These are phyloP conservation scores for Parazoanthus atlanticus DNA, from an alignment of 92 coral and sea anemone species.

Conservation along the genomic window DNA sequence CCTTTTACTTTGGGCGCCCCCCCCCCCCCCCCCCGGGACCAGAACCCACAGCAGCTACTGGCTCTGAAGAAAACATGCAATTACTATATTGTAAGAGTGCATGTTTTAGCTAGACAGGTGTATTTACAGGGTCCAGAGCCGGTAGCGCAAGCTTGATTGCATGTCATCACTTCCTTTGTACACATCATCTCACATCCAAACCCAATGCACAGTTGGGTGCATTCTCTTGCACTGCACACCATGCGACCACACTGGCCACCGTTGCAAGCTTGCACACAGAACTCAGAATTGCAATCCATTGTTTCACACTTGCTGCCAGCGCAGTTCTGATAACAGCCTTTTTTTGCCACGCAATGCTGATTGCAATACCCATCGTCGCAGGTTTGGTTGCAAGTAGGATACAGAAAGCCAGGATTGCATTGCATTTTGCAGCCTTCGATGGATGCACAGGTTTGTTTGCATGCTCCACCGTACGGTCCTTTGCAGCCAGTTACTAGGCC, in stretches of 20 bases:
- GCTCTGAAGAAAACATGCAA: neutral
- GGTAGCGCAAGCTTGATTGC: constrained; percentile 75
- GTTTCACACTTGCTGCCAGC: constrained; percentile 78
- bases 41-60: neutral
- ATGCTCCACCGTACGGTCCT: constrained; percentile 52
- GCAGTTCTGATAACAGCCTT: constrained; percentile 74
- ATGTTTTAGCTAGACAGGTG: constrained; percentile 75
- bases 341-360: constrained; percentile 64
- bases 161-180: constrained; percentile 62
- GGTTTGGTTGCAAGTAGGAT: constrained; percentile 77
- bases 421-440: constrained; percentile 70
- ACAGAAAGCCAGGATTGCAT: constrained; percentile 57
- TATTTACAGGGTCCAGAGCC: constrained; percentile 64
- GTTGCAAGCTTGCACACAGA: constrained; percentile 74
- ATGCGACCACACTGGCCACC: constrained; percentile 82
- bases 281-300: constrained; percentile 70
- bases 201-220: constrained; percentile 74
- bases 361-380: constrained; percentile 77
- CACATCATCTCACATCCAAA: constrained; percentile 80
- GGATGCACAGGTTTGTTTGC: constrained; percentile 66
- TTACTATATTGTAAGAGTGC: constrained; percentile 45
- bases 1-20: too few relatives aligned
- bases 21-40: too few relatives aligned
- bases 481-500: constrained; percentile 55
- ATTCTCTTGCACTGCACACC: constrained; percentile 69